Conservation (phyloP, 2,797 vertebrate genomes). For the Poeciliopsis turneri region DNA sequence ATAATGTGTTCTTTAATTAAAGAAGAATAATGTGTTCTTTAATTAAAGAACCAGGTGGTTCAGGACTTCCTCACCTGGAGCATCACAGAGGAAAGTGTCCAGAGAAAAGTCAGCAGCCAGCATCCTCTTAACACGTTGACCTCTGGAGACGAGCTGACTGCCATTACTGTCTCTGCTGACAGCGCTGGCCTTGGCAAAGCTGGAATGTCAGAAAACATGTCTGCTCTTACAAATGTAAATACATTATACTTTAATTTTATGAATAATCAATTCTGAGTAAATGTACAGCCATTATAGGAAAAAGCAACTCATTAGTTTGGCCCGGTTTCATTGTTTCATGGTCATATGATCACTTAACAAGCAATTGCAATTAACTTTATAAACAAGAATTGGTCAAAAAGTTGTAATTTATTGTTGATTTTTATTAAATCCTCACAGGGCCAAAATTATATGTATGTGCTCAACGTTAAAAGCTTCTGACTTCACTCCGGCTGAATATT, state of each 20-base stretch:
- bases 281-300: not conserved
- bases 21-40: too few species aligned
- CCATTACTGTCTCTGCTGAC: constrained; percentile 42
- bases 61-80: constrained; percentile 81
- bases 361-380: not conserved
- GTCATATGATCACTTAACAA: not conserved
- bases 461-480: not conserved
- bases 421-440: not conserved
- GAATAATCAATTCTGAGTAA: not conserved
- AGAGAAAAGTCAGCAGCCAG: constrained; percentile 83
- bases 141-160: constrained; percentile 49
- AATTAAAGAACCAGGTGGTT: not conserved
- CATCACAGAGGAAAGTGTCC: constrained; percentile 90
- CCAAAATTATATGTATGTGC: not conserved
- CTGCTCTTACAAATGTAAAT: not conserved
- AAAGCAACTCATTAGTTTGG: not conserved
- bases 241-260: not conserved
- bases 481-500: not conserved
- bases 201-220: not conserved
- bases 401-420: not conserved
- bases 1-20: too few species aligned
- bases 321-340: not conserved
- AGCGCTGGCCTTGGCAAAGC: constrained; percentile 37
- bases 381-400: not conserved
- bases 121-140: constrained; percentile 86